Evolutionary conservation across 2,797 vertebrate species (phyloP).

Genomic region (Novumbra hubbsi): DNA sequence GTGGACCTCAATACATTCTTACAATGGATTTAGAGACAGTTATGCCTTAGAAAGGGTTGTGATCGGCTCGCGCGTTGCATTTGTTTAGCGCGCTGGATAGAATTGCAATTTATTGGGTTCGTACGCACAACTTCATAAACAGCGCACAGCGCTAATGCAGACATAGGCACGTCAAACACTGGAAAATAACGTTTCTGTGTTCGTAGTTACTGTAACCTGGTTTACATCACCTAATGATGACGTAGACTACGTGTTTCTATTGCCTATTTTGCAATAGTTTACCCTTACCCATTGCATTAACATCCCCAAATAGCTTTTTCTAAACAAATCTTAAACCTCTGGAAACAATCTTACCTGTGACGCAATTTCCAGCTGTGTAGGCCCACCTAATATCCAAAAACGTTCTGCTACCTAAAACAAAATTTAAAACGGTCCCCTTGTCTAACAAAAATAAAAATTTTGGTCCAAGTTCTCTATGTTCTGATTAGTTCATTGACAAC

Average conservation of each 20-base stretch:
- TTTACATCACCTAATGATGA: not conserved
- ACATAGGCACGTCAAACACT: not conserved
- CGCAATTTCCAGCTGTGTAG: not conserved
- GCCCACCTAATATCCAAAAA: not conserved
- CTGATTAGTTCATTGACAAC: not conserved
- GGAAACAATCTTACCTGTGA: slow-evolving; percentile 3
- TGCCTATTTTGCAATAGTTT: not conserved
- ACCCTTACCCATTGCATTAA: not conserved
- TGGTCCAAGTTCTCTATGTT: not conserved
- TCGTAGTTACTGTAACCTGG: not conserved
- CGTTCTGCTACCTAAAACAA: not conserved
- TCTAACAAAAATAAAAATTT: not conserved
- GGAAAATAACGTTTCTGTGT: not conserved
- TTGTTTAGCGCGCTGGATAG: slow-evolving; percentile 1
- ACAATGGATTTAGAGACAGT: not conserved
- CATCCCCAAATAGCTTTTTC: not conserved
- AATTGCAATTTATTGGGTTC: not conserved
- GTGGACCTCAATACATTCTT: no score
- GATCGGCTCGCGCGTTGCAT: slow-evolving; percentile 37
- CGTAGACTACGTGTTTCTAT: not conserved
- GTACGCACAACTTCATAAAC: not conserved
- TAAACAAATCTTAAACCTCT: not conserved
- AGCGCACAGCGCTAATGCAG: slow-evolving; percentile 31
- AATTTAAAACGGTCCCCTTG: no score
- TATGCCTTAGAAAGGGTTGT: not conserved